Base-by-base conservation (phyloP, 2,113 vertebrate genomes). In the Takifugu flavidus region DNA sequence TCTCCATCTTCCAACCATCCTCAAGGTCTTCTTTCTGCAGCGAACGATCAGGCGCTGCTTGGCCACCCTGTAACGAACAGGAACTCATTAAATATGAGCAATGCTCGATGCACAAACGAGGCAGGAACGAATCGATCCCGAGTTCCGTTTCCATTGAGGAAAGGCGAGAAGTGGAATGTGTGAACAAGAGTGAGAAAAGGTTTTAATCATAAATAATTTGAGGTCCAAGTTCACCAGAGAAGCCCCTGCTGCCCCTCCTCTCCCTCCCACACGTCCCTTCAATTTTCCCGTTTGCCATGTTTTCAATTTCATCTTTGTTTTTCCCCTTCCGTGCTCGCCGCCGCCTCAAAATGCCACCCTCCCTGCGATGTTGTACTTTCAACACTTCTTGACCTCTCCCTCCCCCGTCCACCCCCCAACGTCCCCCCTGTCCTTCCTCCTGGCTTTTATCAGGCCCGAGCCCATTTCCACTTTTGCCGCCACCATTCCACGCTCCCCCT, bases 151-250 rank as follows among this genome's bases (percentile, higher is more conserved):
- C 79, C 60, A 82, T 74, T 75, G 78, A 53, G 59, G 46, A 62
- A 54, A 77, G 66, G 76, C 83, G 76, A 75, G 52, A 56, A 75
- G 47, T 79, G 53, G 63, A 70, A 65, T 81, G 74, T 66, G 64
- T 65, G 68, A 72, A 79, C 69, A 65, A 58, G 60, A 59, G 28
- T 53, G 47, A 51, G 60, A 57, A 69, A 66, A 49, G 59, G 55
- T 80, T 86, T 82, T 80, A 80, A 86, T 82, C 74, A 74, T 54
- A 57, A 74, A 56, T 62, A 75, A 81, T 61, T 64, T 49, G 77
- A 56, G 47, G 75, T 56, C 70, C 59, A 62, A 66, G 14, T 74
- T 15, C 50, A 8, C 55, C 3, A 31, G 31, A 65, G 53, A 63
- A 70, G 43, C 25, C 59, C 66, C n/a, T 49, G 55, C 62, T 80